Base-by-base conservation (phyloP, 1,140 invertebrate species). In the Rhizoglyphus robini region DNA sequence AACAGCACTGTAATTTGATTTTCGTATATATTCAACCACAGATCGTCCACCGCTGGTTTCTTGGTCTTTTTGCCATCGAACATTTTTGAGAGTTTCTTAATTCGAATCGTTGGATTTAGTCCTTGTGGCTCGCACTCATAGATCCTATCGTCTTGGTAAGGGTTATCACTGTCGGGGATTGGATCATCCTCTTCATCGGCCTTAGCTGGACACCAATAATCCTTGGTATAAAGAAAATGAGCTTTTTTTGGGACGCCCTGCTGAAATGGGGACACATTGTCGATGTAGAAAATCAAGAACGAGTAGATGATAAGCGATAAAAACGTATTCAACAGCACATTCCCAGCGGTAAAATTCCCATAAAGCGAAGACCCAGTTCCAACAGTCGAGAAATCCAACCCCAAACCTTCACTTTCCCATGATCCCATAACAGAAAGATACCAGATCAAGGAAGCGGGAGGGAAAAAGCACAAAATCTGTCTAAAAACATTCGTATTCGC, bases 1-100 rank as follows among this genome's bases (percentile, higher is more conserved):
- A 83, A 73, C 68, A 84, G 80, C 15, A 80, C 78, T n/a, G 82
- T 83, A 31, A 83, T 82, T 69, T 83, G 81, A 15, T 76, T 78
- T 70, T 83, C 77, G 68, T 81, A 83, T 69, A 84, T 82, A 67
- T 81, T 81, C 0, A 83, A 64, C 68, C 70, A 79, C n/a, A 83
- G 71, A 65, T 80, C 74, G 66, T 81, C 74, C 0, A 84, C 76
- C 3, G 83, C 83, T 41, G 36, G 36, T 41, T 41, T 41, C 18
- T 41, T 41, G 8, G 8, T 41, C 68, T 80, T 79, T 71, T 79
- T 73, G 70, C 11, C 69, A 76, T 69, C 68, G 75, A 82, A 82
- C 5, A 78, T 74, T 72, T 84, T 84, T 27, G 70, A 73, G 34
- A 84, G 69, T 69, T 81, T 75, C n/a, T 72, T 66, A 38, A 84